phyloP scores from a whole-genome alignment of 2,113 vertebrate species.

The Isichthys henryi region DNA sequence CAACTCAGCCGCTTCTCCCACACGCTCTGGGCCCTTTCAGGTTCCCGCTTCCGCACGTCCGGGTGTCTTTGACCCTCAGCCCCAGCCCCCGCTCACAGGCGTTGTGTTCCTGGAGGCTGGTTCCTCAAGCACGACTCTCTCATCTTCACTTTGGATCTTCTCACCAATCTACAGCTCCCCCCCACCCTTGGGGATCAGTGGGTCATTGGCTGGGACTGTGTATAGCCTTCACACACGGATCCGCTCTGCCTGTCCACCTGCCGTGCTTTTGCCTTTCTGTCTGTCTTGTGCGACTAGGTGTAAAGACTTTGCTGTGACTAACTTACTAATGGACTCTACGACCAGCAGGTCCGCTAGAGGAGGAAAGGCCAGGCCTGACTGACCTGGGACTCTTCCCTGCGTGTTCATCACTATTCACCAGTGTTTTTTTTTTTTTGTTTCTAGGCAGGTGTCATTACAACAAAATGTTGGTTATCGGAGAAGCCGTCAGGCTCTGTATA shows the following conservation, averaged over 20 bases:
- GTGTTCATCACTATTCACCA: not conserved
- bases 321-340: constrained; percentile 40
- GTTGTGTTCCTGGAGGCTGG: not conserved
- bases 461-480: not conserved
- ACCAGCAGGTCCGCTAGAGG: constrained; percentile 42
- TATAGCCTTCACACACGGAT: not conserved
- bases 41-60: not conserved
- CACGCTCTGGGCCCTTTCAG: not conserved
- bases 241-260: constrained; percentile 9
- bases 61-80: not conserved
- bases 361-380: constrained; percentile 32
- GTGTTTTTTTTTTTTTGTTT: not conserved
- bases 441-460: not conserved
- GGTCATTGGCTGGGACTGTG: not conserved
- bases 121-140: not conserved
- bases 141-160: not conserved
- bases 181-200: not conserved
- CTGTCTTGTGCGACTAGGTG: constrained; percentile 38
- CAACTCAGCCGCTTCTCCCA: not conserved
- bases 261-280: constrained; percentile 35
- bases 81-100: not conserved
- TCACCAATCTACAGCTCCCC: not conserved
- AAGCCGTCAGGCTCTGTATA: not conserved
- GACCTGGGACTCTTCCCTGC: not conserved
- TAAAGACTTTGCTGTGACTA: constrained; percentile 45